A percentile compares a stretch with the other conserved stretches of the same genome.
Evolutionary conservation across 2,797 vertebrate genomes (phyloP).

Genomic region (Eulemur coronatus): DNA sequence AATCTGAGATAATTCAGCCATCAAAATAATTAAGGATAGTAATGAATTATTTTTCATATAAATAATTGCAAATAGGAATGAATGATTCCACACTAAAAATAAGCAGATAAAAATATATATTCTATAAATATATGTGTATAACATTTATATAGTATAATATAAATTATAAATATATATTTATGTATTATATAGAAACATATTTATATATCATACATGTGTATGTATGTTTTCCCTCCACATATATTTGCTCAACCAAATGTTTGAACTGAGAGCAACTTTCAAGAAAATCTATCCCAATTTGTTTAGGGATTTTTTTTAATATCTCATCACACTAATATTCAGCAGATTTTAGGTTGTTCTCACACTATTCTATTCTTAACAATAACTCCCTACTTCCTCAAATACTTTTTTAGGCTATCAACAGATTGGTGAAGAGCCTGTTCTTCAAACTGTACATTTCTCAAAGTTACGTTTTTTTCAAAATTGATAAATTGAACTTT

Average conservation of each 20-base stretch:
- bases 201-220: background rate
- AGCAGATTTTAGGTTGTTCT: background rate
- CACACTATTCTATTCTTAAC: slow-evolving; percentile 26
- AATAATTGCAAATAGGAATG: background rate
- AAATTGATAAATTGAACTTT: background rate
- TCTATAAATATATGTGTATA: background rate
- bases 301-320: background rate
- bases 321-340: slow-evolving; percentile 31
- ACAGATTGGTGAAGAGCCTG: background rate
- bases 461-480: background rate
- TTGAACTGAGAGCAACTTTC: background rate
- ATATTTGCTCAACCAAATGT: background rate
- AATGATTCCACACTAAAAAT: background rate
- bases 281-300: slow-evolving; percentile 26
- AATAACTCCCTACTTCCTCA: slow-evolving; percentile 15
- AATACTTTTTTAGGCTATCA: background rate
- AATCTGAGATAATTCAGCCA: background rate
- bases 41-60: background rate
- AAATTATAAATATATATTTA: background rate
- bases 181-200: background rate
- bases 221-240: background rate
- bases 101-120: background rate
- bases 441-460: background rate
- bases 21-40: background rate
- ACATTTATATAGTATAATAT: background rate